phyloP scores from a whole-genome alignment of 2,888 invertebrate genomes.

The Desoria tigrina region DNA sequence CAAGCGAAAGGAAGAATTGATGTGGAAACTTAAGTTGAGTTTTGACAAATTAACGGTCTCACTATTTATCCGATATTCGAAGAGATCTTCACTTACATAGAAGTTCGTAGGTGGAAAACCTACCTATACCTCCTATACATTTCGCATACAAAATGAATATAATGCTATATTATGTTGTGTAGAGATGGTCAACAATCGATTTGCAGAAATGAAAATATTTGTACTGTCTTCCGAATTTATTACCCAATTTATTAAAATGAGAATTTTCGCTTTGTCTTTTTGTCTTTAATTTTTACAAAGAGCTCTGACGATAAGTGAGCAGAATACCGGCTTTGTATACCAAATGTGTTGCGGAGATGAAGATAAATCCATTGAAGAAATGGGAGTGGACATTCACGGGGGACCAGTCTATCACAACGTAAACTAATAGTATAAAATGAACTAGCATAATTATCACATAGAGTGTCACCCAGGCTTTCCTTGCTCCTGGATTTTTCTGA shows the following conservation, averaged over 20 bases:
- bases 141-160: no score
- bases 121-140: no score
- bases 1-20: no score
- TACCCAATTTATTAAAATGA: neutral
- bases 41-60: no score
- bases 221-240: neutral
- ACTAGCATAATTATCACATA: slow-evolving; percentile 44
- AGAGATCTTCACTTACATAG: slow-evolving; percentile 31
- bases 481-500: slow-evolving; percentile 26
- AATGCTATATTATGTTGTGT: no score
- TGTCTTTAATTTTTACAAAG: neutral
- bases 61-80: slow-evolving; percentile 29
- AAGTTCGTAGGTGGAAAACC: slow-evolving; percentile 27
- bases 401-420: slow-evolving; percentile 44
- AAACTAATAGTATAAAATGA: slow-evolving; percentile 37
- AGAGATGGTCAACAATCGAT: no score
- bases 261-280: neutral
- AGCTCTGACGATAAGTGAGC: slow-evolving; percentile 34
- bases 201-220: no score
- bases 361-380: slow-evolving; percentile 42
- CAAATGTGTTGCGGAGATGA: slow-evolving; percentile 39
- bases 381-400: slow-evolving; percentile 36
- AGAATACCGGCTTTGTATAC: slow-evolving; percentile 39
- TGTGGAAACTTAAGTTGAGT: no score
- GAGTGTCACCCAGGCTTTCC: slow-evolving; percentile 35